A percentile compares a stretch with the other conserved stretches of the same genome.
phyloP scores from a whole-genome alignment of 2,888 invertebrate genomes.

The Hymenopus coronatus region DNA sequence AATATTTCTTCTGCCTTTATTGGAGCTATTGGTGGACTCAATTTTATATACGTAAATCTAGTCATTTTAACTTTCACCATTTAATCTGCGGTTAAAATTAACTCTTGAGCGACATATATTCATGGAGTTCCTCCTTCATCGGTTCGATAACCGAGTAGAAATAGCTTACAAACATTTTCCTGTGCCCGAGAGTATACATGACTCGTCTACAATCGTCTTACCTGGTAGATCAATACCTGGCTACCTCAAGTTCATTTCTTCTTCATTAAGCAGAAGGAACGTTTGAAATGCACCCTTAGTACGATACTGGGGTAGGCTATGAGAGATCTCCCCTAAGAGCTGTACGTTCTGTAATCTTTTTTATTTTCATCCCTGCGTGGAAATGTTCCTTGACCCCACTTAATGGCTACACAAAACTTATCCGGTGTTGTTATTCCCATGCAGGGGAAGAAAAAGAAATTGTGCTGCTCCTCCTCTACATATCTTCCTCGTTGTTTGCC shows the following conservation, averaged over 20 bases:
- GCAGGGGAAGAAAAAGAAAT: not conserved
- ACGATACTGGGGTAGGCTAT: not conserved
- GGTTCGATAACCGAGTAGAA: too few relatives aligned
- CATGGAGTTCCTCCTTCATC: too few relatives aligned
- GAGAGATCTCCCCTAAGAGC: not conserved
- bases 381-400: not conserved
- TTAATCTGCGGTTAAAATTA: too few relatives aligned
- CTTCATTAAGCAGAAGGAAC: not conserved
- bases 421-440: not conserved
- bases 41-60: too few relatives aligned
- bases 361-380: not conserved
- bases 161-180: too few relatives aligned
- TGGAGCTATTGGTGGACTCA: too few relatives aligned
- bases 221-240: too few relatives aligned
- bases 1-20: too few relatives aligned
- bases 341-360: not conserved
- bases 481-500: constrained; percentile 26
- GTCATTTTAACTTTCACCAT: too few relatives aligned
- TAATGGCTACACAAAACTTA: not conserved
- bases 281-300: not conserved
- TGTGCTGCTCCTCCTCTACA: not conserved
- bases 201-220: too few relatives aligned
- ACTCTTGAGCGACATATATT: too few relatives aligned
- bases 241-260: not conserved
- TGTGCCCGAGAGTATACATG: too few relatives aligned